Evolutionary conservation across 1,140 invertebrate species (phyloP), one percentile per base, ranked within the genome.

Genomic region (Drosophila rhopaloa): DNA sequence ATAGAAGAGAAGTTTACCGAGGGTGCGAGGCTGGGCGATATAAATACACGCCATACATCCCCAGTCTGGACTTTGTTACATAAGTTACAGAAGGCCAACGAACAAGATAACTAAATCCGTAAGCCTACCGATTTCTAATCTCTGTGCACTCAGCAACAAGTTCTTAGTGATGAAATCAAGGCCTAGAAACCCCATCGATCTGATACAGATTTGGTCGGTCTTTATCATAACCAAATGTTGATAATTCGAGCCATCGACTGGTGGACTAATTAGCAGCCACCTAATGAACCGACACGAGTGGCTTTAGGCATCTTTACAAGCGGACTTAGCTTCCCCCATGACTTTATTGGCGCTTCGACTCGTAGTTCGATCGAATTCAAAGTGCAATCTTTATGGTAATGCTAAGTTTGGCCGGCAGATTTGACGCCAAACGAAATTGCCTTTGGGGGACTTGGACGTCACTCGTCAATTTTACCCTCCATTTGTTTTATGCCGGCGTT

Each of bases 241-340:
- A 37, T 50, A 41, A 48, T 35, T 58, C 48, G 6, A 43, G 19
- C n/a, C 44, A 53, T 43, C 27, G 55, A 75, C 74, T 60, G 46
- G 44, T n/a, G 11, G 76, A 82, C 14, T 41, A 79, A 74, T 79
- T 91, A 74, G 54, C 79, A 71, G 37, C n/a, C 11, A 55, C 73
- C 73, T 81, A 88, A 88, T 83, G 44, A 77, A 83, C 19, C 62
- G 37, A 55, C 58, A 51, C 53, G 44, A 51, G 57, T 38, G 27
- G 35, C 53, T 54, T 38, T 63, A 37, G 44, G 9, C 19, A 41
- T 71, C 51, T 58, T 71, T 70, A 53, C 27, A 16, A 53, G 46
- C 38, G 38, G 38, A 56, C 68, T 76, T 44, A 24, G 29, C 48
- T 65, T 38, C 68, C 47, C 46, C 56, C 47, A 16, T 82, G 83